phyloP scores from a whole-genome alignment of 1,140 invertebrate species.

The Bombus consobrinus region DNA sequence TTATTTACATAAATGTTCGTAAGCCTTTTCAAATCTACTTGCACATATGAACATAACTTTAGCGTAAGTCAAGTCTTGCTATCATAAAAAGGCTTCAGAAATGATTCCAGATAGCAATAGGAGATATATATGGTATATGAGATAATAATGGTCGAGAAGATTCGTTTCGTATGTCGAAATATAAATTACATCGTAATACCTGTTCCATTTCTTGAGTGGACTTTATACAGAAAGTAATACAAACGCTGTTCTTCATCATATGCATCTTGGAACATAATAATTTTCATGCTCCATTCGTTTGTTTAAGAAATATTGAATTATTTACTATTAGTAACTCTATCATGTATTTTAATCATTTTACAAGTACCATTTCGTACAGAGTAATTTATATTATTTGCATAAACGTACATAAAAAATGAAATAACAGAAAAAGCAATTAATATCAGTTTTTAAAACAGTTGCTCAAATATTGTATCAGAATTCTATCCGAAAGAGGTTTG shows the following conservation, averaged over 20 bases:
- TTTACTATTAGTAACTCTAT: background rate
- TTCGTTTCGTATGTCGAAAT: background rate
- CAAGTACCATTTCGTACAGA: background rate
- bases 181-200: background rate
- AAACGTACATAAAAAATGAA: background rate
- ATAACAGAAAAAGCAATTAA: background rate
- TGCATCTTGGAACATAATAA: background rate
- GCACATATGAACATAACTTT: background rate
- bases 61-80: no score
- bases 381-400: background rate
- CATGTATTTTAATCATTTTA: background rate
- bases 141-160: background rate
- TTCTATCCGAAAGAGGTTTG: background rate
- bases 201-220: background rate
- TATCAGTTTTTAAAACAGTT: background rate
- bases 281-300: background rate
- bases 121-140: background rate
- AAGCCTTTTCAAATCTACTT: background rate
- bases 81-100: background rate
- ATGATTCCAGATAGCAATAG: background rate
- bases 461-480: background rate
- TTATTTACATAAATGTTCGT: background rate
- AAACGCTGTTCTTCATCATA: background rate
- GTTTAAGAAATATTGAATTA: background rate
- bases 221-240: background rate